Conservation (phyloP, 2,797 vertebrate genomes). For the Eleutherodactylus coqui region DNA sequence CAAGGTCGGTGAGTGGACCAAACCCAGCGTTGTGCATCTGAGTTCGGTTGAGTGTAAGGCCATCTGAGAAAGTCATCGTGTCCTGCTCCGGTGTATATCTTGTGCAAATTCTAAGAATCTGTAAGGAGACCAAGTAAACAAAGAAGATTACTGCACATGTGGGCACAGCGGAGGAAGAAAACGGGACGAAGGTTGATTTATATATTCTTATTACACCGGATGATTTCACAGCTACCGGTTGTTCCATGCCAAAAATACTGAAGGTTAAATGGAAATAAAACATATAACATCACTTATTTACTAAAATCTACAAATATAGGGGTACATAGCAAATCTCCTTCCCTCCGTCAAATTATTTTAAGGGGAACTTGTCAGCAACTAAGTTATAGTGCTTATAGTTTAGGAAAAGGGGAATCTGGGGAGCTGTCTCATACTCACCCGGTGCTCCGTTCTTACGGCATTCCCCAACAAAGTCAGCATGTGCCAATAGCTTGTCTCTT, state of each 20-base stretch:
- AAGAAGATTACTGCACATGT: neutral
- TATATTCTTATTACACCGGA: neutral
- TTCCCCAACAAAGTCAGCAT: no score
- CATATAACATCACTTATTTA: no score
- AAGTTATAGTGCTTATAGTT: no score
- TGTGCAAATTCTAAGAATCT: constrained; percentile 95
- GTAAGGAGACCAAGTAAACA: constrained; percentile 26
- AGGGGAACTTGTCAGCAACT: no score
- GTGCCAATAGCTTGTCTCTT: no score
- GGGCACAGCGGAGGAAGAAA: neutral
- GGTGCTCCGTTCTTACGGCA: no score
- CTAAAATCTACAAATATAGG: no score
- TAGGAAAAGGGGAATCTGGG: no score
- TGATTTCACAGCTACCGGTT: neutral
- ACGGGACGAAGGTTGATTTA: neutral
- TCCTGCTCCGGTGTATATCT: constrained; percentile 94
- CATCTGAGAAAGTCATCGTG: constrained; percentile 97
- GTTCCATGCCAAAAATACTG: neutral
- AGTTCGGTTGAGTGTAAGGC: constrained; percentile 92
- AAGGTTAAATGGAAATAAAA: neutral
- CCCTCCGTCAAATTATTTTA: no score
- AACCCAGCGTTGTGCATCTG: constrained; percentile 98
- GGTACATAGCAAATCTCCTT: no score
- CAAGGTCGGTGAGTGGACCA: constrained; percentile 91
- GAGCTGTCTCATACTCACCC: no score